These are phyloP conservation scores for Clivina fossor DNA, from an alignment of 2,888 invertebrate species.

Conservation along the genomic window DNA sequence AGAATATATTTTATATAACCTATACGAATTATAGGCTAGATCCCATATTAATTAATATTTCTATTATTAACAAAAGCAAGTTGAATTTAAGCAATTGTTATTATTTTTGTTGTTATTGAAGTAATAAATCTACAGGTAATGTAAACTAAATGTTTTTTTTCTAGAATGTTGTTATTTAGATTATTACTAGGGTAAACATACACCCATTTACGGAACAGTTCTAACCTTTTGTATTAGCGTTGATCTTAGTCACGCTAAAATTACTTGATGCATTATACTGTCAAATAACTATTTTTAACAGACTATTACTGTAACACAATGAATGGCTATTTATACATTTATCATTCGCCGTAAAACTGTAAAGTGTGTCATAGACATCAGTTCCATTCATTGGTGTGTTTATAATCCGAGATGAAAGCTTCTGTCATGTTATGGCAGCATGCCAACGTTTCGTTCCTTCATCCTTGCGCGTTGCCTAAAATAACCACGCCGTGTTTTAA, in stretches of 20 bases:
- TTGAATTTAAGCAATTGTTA: no score
- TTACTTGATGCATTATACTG: background rate
- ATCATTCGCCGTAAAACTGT: constrained; percentile 1
- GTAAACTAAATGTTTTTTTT: background rate
- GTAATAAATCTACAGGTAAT: no score
- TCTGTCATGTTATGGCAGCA: constrained; percentile 20
- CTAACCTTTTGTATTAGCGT: background rate
- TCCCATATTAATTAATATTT: no score
- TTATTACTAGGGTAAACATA: background rate
- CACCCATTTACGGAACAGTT: background rate
- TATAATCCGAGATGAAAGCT: constrained; percentile 27
- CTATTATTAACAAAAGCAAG: no score
- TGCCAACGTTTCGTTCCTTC: constrained; percentile 20
- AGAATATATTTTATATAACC: constrained; percentile 18
- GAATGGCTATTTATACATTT: background rate
- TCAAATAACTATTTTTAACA: background rate
- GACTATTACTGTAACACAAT: background rate
- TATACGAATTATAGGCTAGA: no score
- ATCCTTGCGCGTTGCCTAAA: constrained; percentile 13
- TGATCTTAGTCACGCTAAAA: background rate
- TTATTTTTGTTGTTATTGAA: no score
- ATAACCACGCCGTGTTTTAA: constrained; percentile 24
- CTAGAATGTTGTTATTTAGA: constrained; percentile 3
- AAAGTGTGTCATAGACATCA: constrained; percentile 22
- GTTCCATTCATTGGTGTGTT: constrained; percentile 20